These are phyloP conservation scores for human (Homo sapiens) DNA, from an alignment of 2,113 vertebrate species.

Conservation along the genomic window DNA sequence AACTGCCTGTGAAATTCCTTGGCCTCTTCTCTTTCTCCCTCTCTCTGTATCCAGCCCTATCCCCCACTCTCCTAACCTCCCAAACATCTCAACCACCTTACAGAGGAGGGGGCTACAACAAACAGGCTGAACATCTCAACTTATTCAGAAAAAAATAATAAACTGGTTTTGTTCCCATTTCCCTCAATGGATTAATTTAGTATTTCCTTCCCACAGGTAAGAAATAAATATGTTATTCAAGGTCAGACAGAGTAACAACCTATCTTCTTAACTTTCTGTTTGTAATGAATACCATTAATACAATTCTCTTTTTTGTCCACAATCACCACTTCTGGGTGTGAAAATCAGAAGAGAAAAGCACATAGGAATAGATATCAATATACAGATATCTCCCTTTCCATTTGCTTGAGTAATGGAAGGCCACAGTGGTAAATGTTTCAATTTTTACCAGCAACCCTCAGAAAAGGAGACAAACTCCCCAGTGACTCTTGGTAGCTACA, in stretches of 20 bases:
- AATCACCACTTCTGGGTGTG: not conserved
- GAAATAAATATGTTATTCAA: not conserved
- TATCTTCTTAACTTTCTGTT: conserved; percentile 38
- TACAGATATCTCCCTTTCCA: not conserved
- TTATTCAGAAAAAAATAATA: conserved; percentile 1
- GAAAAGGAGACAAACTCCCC: not conserved
- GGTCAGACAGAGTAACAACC: not conserved
- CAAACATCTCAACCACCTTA: not conserved
- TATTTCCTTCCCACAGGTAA: not conserved
- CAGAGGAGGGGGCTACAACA: not conserved
- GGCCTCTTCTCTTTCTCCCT: not conserved
- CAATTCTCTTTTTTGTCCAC: not conserved
- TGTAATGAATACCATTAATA: not conserved
- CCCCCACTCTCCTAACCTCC: not conserved
- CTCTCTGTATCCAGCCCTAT: not conserved
- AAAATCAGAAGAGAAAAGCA: not conserved
- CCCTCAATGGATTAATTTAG: not conserved
- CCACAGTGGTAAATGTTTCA: not conserved
- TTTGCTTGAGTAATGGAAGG: not conserved
- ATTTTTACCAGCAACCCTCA: not conserved
- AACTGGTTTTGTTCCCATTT: not conserved
- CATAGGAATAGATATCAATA: not conserved
- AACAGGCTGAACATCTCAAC: not conserved
- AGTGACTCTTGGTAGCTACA: not conserved
- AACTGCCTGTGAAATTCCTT: not conserved